Base-by-base conservation (phyloP, 2,888 invertebrate genomes). In the Leptarthrus brevirostris region DNA sequence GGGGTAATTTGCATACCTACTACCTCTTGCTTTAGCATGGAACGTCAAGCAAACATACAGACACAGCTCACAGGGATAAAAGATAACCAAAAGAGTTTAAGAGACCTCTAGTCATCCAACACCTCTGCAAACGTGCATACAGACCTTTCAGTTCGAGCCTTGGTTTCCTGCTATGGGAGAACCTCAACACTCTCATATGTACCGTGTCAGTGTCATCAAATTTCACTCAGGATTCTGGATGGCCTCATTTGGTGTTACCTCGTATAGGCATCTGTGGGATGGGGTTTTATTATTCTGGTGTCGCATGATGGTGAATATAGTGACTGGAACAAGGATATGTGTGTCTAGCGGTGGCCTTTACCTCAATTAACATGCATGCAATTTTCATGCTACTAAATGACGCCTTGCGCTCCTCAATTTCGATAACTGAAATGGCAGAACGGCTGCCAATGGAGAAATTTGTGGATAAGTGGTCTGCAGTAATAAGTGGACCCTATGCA, bases 1-100 rank as follows among this genome's bases (percentile, higher is more conserved):
- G 66, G 66, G 47, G 47, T 66, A 66, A 66, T 66, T 66, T 66
- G 66, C 66, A 66, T 66, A 66, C n/a, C n/a, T n/a, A n/a, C 66
- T 30, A 47, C 49, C 14, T 24, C 36, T 12, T n/a, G n/a, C 47
- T 16, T n/a, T n/a, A n/a, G n/a, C n/a, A n/a, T n/a, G 24, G 14
- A 30, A 44, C 24, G 0, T 22, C n/a, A n/a, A 16, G 20, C 24
- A 22, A 4, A 6, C 40, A 52, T 52, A 52, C 40, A 34, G 36
- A 36, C 5, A 61, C 40, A 61, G n/a, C 2, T 3, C 56, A 56
- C 14, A 47, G 1, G 24, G 5, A 47, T 2, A 16, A 4, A 24
- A 26, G 66, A 49, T 66, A 66, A 49, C 66, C 26, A 14, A 66
- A 66, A 66, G 66, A 26, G 66, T 66, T 47, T 66, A 47, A 66